Base-by-base conservation (phyloP, 2,888 invertebrate species). In the Drosophila mettleri region DNA sequence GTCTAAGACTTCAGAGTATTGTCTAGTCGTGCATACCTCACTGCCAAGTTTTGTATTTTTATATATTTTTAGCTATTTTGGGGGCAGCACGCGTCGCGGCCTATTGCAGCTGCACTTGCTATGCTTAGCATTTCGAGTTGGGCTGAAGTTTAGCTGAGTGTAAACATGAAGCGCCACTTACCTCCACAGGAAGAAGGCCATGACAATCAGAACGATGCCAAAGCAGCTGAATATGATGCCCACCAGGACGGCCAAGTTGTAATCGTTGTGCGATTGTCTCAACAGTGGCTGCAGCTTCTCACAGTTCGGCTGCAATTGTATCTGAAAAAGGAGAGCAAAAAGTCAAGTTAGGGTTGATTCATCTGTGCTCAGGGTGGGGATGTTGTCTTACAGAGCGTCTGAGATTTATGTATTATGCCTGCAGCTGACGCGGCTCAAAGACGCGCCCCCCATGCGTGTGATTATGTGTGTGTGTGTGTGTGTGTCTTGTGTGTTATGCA, bases 121-220 rank as follows among this genome's bases (percentile, higher is more conserved):
- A 22, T 51, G 36, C 9, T 20, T 18, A 7, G 34, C 5, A 55
- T 33, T 29, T 43, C 27, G 31, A 20, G 16, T 9, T 31, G 27
- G 33, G 14, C 0, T 18, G 24, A 39, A 12, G 12, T 10, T 31
- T 18, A 20, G 45, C 27, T 10, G 27, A 16, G 33, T 55, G 49
- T 41, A 39, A 36, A 59, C 73, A 72, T 49, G 77, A 85, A 90
- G 69, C 91, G 77, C 88, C 84, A 91, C 94, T 93, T 93, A 96
- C 96, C 95, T 95, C 96, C 96, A 96, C 49, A 96, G 91, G 78
- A 96, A 93, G 91, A 96, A 94, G 57, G 95, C 95, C 88, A 95
- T 93, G 73, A 95, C 94, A 75, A 95, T 94, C 73, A 96, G 93
- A 80, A 95, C 92, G 64, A 96, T 94, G 67, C 95, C 95, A 80